A percentile compares a stretch with the other conserved stretches of the same genome.
These are phyloP conservation scores for Aporophyla lueneburgensis DNA, from an alignment of 2,888 invertebrate species.

Conservation along the genomic window DNA sequence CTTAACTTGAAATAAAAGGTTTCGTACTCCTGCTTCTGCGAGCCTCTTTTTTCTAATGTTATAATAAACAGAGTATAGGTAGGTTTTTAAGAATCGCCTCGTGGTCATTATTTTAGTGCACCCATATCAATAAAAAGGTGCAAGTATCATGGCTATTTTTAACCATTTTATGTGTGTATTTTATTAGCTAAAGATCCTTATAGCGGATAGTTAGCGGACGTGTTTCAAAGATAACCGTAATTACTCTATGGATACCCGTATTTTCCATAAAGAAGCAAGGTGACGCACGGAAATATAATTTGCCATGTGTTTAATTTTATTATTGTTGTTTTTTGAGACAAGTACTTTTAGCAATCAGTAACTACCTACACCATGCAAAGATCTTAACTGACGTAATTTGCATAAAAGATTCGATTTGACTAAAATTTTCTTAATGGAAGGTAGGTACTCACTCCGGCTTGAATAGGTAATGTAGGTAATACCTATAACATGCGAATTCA, in stretches of 20 bases:
- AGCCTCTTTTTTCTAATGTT: too few relatives aligned
- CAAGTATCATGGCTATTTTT: slow-evolving; percentile 4
- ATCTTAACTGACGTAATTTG: not conserved
- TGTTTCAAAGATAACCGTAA: slow-evolving; percentile 40
- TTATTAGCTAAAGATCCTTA: slow-evolving; percentile 45
- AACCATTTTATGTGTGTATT: slow-evolving; percentile 2
- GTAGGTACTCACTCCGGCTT: too few relatives aligned
- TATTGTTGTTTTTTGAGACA: not conserved
- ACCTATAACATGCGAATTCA: too few relatives aligned
- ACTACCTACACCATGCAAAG: not conserved
- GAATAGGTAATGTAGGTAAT: too few relatives aligned
- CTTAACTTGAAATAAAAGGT: too few relatives aligned
- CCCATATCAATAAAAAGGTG: slow-evolving; percentile 37
- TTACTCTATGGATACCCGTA: slow-evolving; percentile 42
- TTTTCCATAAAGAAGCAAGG: slow-evolving; percentile 37
- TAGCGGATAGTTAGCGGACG: slow-evolving; percentile 32
- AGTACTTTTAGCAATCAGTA: not conserved
- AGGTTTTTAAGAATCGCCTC: not conserved
- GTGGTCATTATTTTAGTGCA: slow-evolving; percentile 10
- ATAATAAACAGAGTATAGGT: too few relatives aligned
- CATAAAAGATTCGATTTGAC: not conserved
- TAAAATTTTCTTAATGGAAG: not conserved
- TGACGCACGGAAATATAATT: slow-evolving; percentile 25
- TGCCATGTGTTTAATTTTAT: slow-evolving; percentile 12
- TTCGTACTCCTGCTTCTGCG: too few relatives aligned